Base-by-base conservation (phyloP, 2,888 invertebrate species). In the Rhyacophila evoluta region DNA sequence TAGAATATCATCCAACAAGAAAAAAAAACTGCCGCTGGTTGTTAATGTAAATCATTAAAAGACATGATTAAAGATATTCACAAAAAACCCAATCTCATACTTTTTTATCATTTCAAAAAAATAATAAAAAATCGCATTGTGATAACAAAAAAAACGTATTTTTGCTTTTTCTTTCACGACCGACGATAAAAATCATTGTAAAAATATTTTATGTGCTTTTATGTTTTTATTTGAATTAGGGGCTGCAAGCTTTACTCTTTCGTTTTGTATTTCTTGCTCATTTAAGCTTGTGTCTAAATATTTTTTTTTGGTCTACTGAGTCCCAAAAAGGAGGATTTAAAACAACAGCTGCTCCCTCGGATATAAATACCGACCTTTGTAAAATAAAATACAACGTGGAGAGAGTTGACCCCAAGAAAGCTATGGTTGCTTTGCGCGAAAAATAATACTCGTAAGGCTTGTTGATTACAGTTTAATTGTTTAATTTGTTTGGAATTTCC, bases 271-370 rank as follows among this genome's bases (percentile, higher is more conserved):
- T 69, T 69, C 15, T 69, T 69, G 69, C 29, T 33, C 69, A 69
- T 33, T 69, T 69, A 69, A 69, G 69, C 69, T 33, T 33, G 69
- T 33, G 69, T 33, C 69, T 69, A 69, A 69, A 69, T 69, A 69
- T 69, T 69, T 69, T 69, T 69, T 69, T 69, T 69, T 69, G 69
- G 69, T 28, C 69, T 27, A 69, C 33, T 33, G 69, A 28, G 69
- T 69, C 69, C 69, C 19, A 69, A 69, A 69, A 69, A 69, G 69
- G 28, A 69, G 69, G 69, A 69, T 69, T 69, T 69, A 69, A 69
- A 69, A 33, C 69, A 33, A 69, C 69, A 69, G 69, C 69, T 69
- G 69, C 69, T 27, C 12, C 69, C 69, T 33, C 33, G 69, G 69
- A 55, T 33, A 69, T 69, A 69, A 69, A 69, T 28, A 28, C 69